Evolutionary conservation across 2,888 invertebrate genomes (phyloP), one percentile per base, ranked within the genome.

Genomic region (Tenodera sinensis): DNA sequence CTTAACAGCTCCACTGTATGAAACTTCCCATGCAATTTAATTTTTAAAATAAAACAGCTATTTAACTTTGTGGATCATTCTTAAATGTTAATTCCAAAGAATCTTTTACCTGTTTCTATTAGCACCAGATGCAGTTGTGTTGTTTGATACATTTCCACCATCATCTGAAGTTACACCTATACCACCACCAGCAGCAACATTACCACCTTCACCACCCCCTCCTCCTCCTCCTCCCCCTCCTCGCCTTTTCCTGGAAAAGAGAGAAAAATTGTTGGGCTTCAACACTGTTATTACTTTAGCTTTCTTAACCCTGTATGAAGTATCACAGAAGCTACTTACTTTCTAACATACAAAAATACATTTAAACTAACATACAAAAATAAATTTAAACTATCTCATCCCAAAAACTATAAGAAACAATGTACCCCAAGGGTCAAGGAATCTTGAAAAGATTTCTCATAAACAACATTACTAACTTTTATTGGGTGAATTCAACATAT

Each of bases 191-290:
- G 20, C 28, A 83, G 1, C 28, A 30, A 8, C 28, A 8, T 14
- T 42, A n/a, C 83, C 42, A 12, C 34, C 83, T 7, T 47, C 90
- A 93, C 93, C 92, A 93, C 93, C 91, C 93, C 94, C 91, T 93
- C 93, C 91, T 93, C 93, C 92, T 93, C 94, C 83, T 7, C 83
- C 83, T 83, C 83, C 83, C n/a, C 83, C 83, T 28, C 83, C 83
- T 34, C 85, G 30, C 15, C n/a, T 83, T 30, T 83, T 83, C 28
- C 28, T 83, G n/a, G 7, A 83, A 42, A 42, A 12, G 42, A 42
- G 12, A 34, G 34, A 42, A 12, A 42, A 42, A 42, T 12, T 34
- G 7, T 3, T 30, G 4, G 7, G 8, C 4, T 4, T 34, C 8
- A 12, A 42, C 1, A 6, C 2, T 42, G 12, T 42, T 1, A 34